Evolutionary conservation across 35 echinoderm and acorn worm species (phyloP).

Genomic region (Nesometra sesokonis): DNA sequence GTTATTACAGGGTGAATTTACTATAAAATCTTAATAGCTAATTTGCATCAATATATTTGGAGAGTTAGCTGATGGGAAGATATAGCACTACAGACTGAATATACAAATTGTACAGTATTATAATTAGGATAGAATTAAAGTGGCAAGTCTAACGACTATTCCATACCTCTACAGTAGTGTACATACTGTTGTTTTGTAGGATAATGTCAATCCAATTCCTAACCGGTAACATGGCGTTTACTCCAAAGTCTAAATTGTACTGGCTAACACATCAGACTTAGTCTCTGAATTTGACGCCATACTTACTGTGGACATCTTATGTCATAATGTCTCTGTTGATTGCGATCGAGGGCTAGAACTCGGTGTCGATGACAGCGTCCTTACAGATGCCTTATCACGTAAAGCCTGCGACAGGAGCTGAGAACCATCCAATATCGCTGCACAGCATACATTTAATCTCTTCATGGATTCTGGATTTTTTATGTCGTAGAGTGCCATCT

Average conservation of each 20-base stretch:
- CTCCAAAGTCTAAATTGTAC: background rate
- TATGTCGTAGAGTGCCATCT: constrained; percentile 49
- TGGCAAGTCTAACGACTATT: no score
- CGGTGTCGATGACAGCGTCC: background rate
- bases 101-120: background rate
- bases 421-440: constrained; percentile 67
- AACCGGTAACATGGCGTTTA: no score
- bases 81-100: background rate
- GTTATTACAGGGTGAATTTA: background rate
- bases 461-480: constrained; percentile 47
- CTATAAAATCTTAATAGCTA: background rate
- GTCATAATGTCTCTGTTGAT: background rate
- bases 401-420: constrained; percentile 74
- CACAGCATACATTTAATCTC: constrained; percentile 55
- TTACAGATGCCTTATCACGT: constrained; percentile 56
- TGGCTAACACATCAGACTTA: background rate
- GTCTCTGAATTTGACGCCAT: background rate
- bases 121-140: no score
- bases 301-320: background rate
- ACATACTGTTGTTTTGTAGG: no score
- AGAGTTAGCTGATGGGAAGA: background rate
- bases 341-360: background rate
- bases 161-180: no score
- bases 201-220: no score
- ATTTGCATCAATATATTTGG: background rate